Evolutionary conservation across 2,888 invertebrate genomes (phyloP), one percentile per base, ranked within the genome.

Genomic region (Alviniconcha strummeri): DNA sequence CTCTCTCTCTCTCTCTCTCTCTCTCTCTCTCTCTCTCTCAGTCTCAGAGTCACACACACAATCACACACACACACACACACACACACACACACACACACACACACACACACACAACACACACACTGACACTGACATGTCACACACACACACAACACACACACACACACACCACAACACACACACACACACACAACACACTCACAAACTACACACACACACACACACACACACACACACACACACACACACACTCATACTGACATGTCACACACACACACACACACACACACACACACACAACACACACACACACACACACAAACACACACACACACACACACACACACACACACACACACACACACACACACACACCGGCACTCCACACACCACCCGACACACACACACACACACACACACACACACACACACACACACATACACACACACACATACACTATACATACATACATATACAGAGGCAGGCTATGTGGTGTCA

Each of bases 1-100:
- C 76, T 76, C 76, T 55, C 56, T 76, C 76, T 57, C 76, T 55
- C 57, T 76, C 76, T 76, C 76, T 76, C 76, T 76, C 76, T 76
- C 76, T 76, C 55, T 76, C 56, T 72, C 72, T 8, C 72, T 36
- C 19, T 60, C 56, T 52, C 56, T n/a, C 19, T 67, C 72, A n/a
- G 8, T 60, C 60, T 60, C 60, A 60, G 60, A 8, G 8, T 54
- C 76, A 56, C 76, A n/a, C 76, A 56, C 55, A 54, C 54, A 54
- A 52, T 11, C 64, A 64, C 15, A 15, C 64, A 64, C 64, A 3
- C 1, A 36, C 36, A 36, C 36, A 36, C 36, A 36, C 36, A 36
- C 36, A 36, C 36, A 36, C 36, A 36, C 36, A 36, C 36, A 36
- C 36, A 1, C 36, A 36, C 36, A 36, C 36, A 36, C 36, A 36